phyloP scores from a whole-genome alignment of 2,113 vertebrate species.

The Columba janthina region DNA sequence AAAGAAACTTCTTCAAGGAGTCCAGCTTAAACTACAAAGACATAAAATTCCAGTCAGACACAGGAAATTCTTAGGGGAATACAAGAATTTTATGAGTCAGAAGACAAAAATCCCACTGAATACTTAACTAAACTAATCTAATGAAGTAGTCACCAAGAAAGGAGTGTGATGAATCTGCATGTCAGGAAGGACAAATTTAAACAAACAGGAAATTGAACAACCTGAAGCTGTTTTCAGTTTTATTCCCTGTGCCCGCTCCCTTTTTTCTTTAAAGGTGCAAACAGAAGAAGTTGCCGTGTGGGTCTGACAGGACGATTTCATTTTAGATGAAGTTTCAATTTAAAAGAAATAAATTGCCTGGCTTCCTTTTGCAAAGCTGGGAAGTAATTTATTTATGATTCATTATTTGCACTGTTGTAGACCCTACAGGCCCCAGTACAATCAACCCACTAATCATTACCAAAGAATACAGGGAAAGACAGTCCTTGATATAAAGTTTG shows the following conservation, averaged over 20 bases:
- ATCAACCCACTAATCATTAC: not conserved
- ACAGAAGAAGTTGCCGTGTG: not conserved
- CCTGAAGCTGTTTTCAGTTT: conserved; percentile 61
- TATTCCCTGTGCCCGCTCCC: not conserved
- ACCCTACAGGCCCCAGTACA: not conserved
- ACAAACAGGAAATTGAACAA: conserved; percentile 80
- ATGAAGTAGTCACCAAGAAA: conserved; percentile 75
- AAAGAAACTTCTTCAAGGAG: conserved; percentile 73
- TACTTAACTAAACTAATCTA: conserved; percentile 76
- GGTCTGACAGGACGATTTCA: not conserved
- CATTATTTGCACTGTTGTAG: not conserved
- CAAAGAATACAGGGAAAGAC: not conserved
- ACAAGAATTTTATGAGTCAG: conserved; percentile 86
- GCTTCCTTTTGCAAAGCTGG: not conserved
- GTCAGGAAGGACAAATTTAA: conserved; percentile 67
- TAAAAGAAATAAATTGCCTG: conserved; percentile 16
- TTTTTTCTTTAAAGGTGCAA: conserved; percentile 18
- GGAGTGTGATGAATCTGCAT: conserved; percentile 70
- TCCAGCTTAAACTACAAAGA: conserved; percentile 80
- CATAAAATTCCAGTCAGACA: conserved; percentile 76
- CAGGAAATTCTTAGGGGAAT: conserved; percentile 82
- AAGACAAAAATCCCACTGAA: conserved; percentile 81
- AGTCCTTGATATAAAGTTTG: not conserved
- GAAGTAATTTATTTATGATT: conserved; percentile 1
- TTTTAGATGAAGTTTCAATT: conserved; percentile 5